These are phyloP conservation scores for Rhodinocichla rosea DNA, from an alignment of 2,113 vertebrate species.

Conservation along the genomic window DNA sequence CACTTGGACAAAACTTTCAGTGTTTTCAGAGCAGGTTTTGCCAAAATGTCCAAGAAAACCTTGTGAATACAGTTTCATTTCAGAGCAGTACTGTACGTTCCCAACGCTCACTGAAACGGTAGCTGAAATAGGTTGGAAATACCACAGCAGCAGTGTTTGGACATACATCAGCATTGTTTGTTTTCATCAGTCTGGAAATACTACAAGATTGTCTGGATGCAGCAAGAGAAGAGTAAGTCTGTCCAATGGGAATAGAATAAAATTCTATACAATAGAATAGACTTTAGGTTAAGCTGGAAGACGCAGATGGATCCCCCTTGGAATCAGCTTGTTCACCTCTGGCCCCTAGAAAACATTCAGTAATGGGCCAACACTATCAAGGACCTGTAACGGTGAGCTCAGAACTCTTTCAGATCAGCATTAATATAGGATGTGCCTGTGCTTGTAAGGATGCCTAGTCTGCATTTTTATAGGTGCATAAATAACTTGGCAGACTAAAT, in stretches of 20 bases:
- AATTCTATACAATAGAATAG: background rate
- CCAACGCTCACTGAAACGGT: background rate
- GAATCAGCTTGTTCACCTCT: background rate
- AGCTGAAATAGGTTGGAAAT: background rate
- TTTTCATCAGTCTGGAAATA: background rate
- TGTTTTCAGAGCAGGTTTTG: background rate
- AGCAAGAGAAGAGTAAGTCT: background rate
- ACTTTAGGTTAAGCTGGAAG: background rate
- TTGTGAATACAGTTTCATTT: background rate
- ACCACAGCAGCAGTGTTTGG: background rate
- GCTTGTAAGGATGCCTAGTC: background rate
- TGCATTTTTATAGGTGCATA: slow-evolving; percentile 32
- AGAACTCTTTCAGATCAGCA: background rate
- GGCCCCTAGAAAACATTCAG: background rate
- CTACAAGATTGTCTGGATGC: background rate
- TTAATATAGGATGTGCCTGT: background rate
- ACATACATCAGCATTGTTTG: background rate
- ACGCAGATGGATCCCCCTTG: background rate
- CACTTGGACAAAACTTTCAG: slow-evolving; percentile 15
- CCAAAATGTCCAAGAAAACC: slow-evolving; percentile 22
- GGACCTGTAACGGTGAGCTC: background rate
- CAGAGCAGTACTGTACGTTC: background rate
- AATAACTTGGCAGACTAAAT: slow-evolving; percentile 26
- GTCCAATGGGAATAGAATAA: background rate
- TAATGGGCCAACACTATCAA: background rate